Percentiles rank a stretch among this genome's conserved stretches.
Conservation (phyloP, 2,797 vertebrate species). For the Thaleichthys pacificus region DNA sequence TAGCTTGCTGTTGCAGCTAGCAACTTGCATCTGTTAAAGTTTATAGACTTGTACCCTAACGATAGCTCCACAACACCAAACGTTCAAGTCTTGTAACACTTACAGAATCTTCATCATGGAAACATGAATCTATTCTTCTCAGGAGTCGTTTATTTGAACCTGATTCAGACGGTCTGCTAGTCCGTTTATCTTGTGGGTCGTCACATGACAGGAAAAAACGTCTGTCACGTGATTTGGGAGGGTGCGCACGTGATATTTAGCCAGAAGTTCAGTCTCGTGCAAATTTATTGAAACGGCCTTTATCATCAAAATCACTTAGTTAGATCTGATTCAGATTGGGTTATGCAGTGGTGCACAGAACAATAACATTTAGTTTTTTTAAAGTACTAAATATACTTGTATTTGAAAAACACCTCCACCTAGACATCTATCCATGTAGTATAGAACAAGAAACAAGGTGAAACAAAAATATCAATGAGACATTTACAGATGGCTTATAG, state of each 20-base stretch:
- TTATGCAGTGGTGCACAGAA: neutral
- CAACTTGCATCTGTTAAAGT: neutral
- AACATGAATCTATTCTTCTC: neutral
- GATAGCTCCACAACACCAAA: neutral
- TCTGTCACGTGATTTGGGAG: neutral
- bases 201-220: neutral
- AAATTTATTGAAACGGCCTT: too few relatives aligned
- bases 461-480: neutral
- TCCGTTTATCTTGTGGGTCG: neutral
- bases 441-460: too few relatives aligned
- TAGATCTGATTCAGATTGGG: neutral
- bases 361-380: neutral
- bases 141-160: neutral
- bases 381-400: too few relatives aligned
- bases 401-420: too few relatives aligned
- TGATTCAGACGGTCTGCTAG: neutral
- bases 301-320: neutral
- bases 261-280: neutral
- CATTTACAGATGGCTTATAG: too few relatives aligned
- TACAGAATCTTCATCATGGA: constrained; percentile 57
- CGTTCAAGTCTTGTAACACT: constrained; percentile 39
- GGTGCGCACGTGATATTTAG: neutral
- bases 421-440: too few relatives aligned
- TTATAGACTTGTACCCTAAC: neutral
- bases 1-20: neutral